Base-by-base conservation (phyloP, 2,888 invertebrate species). In the Melieria omissa region DNA sequence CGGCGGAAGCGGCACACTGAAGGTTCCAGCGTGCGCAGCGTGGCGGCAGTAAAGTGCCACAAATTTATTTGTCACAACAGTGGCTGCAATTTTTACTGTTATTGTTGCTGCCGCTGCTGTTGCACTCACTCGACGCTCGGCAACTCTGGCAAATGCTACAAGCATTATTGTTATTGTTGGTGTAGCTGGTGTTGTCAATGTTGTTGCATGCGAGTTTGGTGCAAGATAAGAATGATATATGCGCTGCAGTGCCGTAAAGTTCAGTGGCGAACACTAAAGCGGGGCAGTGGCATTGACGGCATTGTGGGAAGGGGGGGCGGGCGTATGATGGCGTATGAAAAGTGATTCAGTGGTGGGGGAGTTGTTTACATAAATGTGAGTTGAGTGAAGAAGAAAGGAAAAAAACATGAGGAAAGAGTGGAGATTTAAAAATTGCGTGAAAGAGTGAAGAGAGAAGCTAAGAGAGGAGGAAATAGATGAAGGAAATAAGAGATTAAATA, bases 21-120 rank as follows among this genome's bases (percentile, higher is more conserved):
- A 46, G 6, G 41, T 58, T 58, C 66, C 49, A 58, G 49, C 41
- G n/a, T 58, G 47, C 10, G 14, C 16, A 61, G 49, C 47, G 52
- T 49, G 47, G 47, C 49, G 62, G 52, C 63, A 46, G 67, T 71
- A 71, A 71, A 71, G 62, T 47, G 67, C 57, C 66, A 60, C 71
- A 71, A 71, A 71, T 71, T 71, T 71, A 71, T 71, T 67, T 71
- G 71, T 66, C 66, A 62, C 62, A 61, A 61, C 42, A 61, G 52
- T 61, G 45, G 52, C 14, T 54, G 44, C 61, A 52, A 45, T 60
- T 60, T 61, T 61, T 10, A 42, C 47, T 66, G 46, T 57, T 46
- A 8, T 57, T 55, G 16, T 55, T 29, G 16, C 16, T 16, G 10
- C 29, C 2, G 14, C 5, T 60, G 60, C 44, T 55, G 65, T 10